A percentile compares a stretch with the other conserved stretches of the same genome.
These are phyloP conservation scores for Chaitophorus viminalis DNA, from an alignment of 2,888 invertebrate species.

Conservation along the genomic window DNA sequence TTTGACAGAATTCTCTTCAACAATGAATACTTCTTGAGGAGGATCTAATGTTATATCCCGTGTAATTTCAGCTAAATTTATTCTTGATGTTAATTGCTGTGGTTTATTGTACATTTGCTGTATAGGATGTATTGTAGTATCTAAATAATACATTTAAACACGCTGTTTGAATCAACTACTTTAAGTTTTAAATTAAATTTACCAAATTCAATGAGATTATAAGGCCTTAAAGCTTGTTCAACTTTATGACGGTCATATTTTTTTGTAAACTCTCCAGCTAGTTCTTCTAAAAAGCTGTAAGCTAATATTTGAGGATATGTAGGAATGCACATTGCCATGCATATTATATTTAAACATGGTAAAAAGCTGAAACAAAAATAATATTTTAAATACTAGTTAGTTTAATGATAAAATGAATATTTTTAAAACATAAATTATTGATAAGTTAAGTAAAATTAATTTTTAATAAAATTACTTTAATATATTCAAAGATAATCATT, in stretches of 20 bases:
- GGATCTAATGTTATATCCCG: constrained; percentile 66
- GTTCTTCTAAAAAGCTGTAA: constrained; percentile 69
- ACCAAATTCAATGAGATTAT: constrained; percentile 69
- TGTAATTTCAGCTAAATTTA: constrained; percentile 66
- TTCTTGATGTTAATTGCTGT: constrained; percentile 66
- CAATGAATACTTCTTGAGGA: constrained; percentile 65
- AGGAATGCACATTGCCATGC: constrained; percentile 67
- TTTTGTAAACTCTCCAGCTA: constrained; percentile 68
- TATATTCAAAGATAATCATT: neutral
- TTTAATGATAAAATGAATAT: neutral
- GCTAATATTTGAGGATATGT: constrained; percentile 68
- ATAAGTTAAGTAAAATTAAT: neutral
- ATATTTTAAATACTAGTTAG: constrained; percentile 24
- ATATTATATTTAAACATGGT: constrained; percentile 67
- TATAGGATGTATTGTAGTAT: constrained; percentile 66
- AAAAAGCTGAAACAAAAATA: constrained; percentile 67
- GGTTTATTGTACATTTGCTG: constrained; percentile 66
- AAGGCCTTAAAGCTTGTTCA: constrained; percentile 67
- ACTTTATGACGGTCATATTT: constrained; percentile 67
- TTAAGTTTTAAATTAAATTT: constrained; percentile 63
- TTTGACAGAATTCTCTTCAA: constrained; percentile 61
- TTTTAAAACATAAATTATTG: neutral
- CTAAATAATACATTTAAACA: constrained; percentile 63
- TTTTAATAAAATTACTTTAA: neutral
- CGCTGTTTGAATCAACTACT: neutral